Base-by-base conservation (phyloP, 2,888 invertebrate genomes). In the Rhabditophanes sp. region DNA sequence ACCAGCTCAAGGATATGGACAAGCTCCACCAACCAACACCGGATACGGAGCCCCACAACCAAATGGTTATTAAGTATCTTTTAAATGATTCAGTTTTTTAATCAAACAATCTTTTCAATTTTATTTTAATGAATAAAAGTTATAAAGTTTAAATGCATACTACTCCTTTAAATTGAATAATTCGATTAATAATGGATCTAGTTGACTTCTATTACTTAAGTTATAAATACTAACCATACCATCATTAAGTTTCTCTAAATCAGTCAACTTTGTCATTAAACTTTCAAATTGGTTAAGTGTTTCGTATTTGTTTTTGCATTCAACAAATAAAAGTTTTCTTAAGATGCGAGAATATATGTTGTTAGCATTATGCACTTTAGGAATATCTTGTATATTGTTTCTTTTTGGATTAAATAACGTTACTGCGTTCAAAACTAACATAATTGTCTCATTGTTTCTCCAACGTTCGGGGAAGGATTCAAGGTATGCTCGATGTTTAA, bases 401-500 rank as follows among this genome's bases (percentile, higher is more conserved):
- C 87, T 31, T 25, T 39, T 26, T 5, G 48, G 34, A 5, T 27
- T 22, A 28, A 49, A 49, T 21, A 49, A 36, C 5, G 33, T 74
- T 42, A 93, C 82, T 50, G 87, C 84, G 61, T 81, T 80, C 67
- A 90, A 73, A 53, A 90, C 78, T 16, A 85, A 75, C 65, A 90
- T 82, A 34, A 90, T 76, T 65, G 80, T 78, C 65, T 82, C 81
- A 70, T 90, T 87, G 25, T 75, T 73, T 18, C 83, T 74, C 79
- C 83, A 83, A 11, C 48, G 41, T n/a, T 52, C 53, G 17, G 44
- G 50, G 28, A 56, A 53, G 7, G 48, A 43, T 9, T 39, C 37
- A 25, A 56, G 32, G 22, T 56, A 48, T 20, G 48, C 72, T 51
- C 82, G 78, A 68, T 83, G 82, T 58, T 80, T 81, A 44, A 79